Evolutionary conservation across 64 coral and sea anemone species (phyloP), one percentile per base, ranked within the genome.

Genomic region (Pocillopora verrucosa): DNA sequence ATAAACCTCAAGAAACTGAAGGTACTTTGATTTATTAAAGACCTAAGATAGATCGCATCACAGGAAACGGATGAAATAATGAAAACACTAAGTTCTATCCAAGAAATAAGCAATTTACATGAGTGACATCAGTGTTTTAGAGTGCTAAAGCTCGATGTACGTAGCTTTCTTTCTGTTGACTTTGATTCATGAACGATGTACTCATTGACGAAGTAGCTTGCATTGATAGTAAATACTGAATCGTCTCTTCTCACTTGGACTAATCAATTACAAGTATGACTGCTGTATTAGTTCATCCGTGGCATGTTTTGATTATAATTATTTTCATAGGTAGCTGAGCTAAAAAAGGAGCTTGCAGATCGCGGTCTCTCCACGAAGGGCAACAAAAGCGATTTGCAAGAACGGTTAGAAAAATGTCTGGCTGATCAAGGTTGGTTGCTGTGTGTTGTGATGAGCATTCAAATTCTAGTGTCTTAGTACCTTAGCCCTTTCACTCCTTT

Each of bases 281-380:
- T 84, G 34, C 45, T 15, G 38, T 13, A 36, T 0, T 36, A 37
- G 38, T 65, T 61, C 5, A 65, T 16, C 83, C 25, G 0, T 15
- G 19, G 16, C 4, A 62, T 25, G 1, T 76, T 64, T 62, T 5
- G n/a, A 9, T 69, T 4, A 41, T 13, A 22, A 41, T n/a, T 61
- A 10, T 36, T 59, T 36, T 41, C 63, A 41, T 67, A 98, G 96
- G 96, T 98, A 63, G 96, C 93, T 51, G 96, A 98, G 51, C 75
- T 98, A 19, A 98, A 90, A 37, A 98, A 95, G 35, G 90, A 98
- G 20, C 90, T 98, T 16, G 83, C 90, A 38, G 80, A 90, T 34
- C 83, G 87, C 73, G 94, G 97, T 35, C 82, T 99, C 35, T 34
- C 87, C 15, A 91, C 69, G 10, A 99, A 95, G 70, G 97, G 97